A percentile compares a stretch with the other conserved stretches of the same genome.
Conservation (phyloP, 2,888 invertebrate species). For the Girardia tigrina region DNA sequence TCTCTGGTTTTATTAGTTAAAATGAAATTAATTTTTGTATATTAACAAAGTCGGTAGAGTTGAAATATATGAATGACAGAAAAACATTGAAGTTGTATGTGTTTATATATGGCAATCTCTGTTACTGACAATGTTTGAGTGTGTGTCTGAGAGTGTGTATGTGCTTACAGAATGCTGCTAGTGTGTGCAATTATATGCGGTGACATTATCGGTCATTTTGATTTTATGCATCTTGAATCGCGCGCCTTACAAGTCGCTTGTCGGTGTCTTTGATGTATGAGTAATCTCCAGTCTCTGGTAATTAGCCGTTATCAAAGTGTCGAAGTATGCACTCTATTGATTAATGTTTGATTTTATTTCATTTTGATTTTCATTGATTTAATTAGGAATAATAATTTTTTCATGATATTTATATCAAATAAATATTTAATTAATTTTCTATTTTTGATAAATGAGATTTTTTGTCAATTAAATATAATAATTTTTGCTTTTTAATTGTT, state of each 20-base stretch:
- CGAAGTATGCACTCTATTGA: background rate
- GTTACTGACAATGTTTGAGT: too few relatives aligned
- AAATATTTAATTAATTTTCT: too few relatives aligned
- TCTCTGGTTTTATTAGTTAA: background rate
- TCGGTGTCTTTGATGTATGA: background rate
- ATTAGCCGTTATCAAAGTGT: background rate
- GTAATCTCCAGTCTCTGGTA: background rate
- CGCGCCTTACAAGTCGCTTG: background rate
- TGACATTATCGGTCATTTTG: background rate
- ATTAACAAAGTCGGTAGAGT: background rate
- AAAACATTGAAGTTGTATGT: background rate
- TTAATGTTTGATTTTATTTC: background rate
- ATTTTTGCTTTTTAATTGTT: too few relatives aligned
- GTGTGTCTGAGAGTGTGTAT: background rate
- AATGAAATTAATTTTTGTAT: background rate
- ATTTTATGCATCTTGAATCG: background rate
- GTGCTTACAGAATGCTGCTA: background rate
- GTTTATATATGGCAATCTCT: too few relatives aligned
- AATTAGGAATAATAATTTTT: background rate
- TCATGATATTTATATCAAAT: background rate
- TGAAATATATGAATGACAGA: background rate
- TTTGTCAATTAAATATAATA: too few relatives aligned
- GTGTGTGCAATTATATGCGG: background rate
- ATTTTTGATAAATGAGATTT: too few relatives aligned
- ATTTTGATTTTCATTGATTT: background rate